Conservation (phyloP, 2,797 vertebrate species). For the Chelmon rostratus region DNA sequence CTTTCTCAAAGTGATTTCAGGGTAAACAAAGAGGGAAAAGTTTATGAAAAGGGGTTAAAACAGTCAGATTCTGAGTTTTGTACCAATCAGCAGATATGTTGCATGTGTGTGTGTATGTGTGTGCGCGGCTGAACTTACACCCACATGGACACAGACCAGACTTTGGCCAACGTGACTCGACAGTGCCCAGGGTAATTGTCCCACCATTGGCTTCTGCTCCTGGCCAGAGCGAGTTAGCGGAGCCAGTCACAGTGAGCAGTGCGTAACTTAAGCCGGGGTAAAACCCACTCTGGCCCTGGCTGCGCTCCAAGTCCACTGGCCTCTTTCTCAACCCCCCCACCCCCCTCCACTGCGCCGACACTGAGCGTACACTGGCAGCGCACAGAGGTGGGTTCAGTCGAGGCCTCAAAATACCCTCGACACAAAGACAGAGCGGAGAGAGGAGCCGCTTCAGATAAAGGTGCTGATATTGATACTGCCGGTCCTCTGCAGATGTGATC, state of each 20-base stretch:
- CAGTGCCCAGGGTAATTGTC: slow-evolving; percentile 56
- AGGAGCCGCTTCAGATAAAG: slow-evolving; percentile 55
- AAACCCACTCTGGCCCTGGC: slow-evolving; percentile 66
- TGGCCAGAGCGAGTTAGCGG: slow-evolving; percentile 58
- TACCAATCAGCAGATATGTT: slow-evolving; percentile 24
- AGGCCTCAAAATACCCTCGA: slow-evolving; percentile 54
- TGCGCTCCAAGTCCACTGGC: slow-evolving; percentile 57
- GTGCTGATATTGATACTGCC: slow-evolving; percentile 53
- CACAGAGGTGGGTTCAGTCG: slow-evolving; percentile 50
- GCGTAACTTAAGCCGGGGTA: slow-evolving; percentile 64
- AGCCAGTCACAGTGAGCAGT: slow-evolving; percentile 44
- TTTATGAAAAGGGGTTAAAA: background rate
- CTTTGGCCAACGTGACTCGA: slow-evolving; percentile 59
- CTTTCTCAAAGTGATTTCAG: background rate
- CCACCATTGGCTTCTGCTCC: slow-evolving; percentile 54
- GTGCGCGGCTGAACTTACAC: slow-evolving; percentile 35
- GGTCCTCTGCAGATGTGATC: slow-evolving; percentile 45
- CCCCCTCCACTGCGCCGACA: slow-evolving; percentile 20
- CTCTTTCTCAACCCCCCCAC: slow-evolving; percentile 51
- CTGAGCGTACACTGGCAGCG: slow-evolving; percentile 35
- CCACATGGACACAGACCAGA: slow-evolving; percentile 54
- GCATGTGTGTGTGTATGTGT: background rate
- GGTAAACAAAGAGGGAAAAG: background rate
- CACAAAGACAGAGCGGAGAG: slow-evolving; percentile 49
- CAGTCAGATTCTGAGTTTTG: slow-evolving; percentile 22